phyloP scores from a whole-genome alignment of 35 echinoderm and acorn worm genomes.

The Ptychodera flava region DNA sequence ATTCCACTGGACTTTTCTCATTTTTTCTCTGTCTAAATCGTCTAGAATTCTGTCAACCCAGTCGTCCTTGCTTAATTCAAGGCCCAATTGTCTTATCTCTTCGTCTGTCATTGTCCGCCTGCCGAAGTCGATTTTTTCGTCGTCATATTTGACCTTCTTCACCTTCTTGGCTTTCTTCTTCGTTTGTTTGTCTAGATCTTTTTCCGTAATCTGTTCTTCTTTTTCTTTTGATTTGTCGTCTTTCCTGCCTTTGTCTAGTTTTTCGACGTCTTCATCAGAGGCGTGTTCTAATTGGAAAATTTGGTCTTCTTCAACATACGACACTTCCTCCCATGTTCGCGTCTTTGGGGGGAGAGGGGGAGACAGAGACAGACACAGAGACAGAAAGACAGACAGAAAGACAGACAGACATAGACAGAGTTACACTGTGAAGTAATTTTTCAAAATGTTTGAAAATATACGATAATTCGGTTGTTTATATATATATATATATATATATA shows the following conservation, averaged over 20 bases:
- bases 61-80: not conserved
- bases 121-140: not conserved
- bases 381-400: no score
- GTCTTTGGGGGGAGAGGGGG: not conserved
- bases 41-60: not conserved
- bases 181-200: no score
- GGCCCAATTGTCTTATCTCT: not conserved
- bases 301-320: not conserved
- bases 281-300: not conserved
- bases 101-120: not conserved
- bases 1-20: not conserved
- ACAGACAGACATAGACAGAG: no score
- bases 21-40: not conserved
- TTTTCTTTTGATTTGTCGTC: no score
- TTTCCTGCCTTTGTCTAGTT: not conserved
- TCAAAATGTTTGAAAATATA: no score
- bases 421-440: no score
- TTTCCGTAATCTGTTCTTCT: no score
- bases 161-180: no score
- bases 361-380: no score
- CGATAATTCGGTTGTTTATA: no score
- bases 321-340: not conserved
- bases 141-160: no score
- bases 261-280: not conserved
- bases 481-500: no score